Conservation (phyloP, 2,113 vertebrate genomes). For the Tinamus guttatus region DNA sequence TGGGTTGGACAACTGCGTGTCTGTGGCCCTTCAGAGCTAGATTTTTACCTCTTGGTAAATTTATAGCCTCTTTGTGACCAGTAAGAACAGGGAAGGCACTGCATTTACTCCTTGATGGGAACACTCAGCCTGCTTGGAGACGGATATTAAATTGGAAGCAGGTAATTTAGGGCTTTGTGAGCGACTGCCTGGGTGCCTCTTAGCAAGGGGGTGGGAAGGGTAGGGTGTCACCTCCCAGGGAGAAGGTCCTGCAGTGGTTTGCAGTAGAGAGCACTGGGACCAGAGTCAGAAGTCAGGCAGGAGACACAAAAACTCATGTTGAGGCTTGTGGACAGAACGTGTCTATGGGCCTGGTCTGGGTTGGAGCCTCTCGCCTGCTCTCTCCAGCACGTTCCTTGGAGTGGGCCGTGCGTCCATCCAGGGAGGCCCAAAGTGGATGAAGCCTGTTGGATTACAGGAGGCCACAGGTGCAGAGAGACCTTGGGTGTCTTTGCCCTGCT, state of each 20-base stretch:
- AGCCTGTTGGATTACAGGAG: not conserved
- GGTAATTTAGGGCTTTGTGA: not conserved
- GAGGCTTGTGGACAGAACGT: not conserved
- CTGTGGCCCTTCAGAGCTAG: not conserved
- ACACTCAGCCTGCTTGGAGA: not conserved
- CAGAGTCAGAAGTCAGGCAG: not conserved
- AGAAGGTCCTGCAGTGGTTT: not conserved
- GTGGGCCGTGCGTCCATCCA: not conserved
- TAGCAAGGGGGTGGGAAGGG: not conserved
- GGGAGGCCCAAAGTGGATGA: not conserved
- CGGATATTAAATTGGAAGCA: not conserved
- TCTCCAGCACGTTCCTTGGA: too few species aligned
- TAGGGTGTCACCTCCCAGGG: not conserved
- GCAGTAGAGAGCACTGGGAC: rapidly evolving
- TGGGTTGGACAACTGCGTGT: not conserved
- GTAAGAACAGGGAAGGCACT: not conserved
- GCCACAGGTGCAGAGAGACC: not conserved
- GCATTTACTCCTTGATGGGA: not conserved
- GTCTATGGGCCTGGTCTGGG: not conserved
- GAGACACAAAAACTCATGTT: not conserved
- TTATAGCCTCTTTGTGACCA: not conserved
- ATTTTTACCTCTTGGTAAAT: not conserved
- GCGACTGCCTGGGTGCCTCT: not conserved
- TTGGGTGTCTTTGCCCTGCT: not conserved
- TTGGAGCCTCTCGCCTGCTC: not conserved